A percentile compares a stretch with the other conserved stretches of the same genome.
Evolutionary conservation across 2,888 invertebrate species (phyloP).

Genomic region (Epirrhoe tristata): DNA sequence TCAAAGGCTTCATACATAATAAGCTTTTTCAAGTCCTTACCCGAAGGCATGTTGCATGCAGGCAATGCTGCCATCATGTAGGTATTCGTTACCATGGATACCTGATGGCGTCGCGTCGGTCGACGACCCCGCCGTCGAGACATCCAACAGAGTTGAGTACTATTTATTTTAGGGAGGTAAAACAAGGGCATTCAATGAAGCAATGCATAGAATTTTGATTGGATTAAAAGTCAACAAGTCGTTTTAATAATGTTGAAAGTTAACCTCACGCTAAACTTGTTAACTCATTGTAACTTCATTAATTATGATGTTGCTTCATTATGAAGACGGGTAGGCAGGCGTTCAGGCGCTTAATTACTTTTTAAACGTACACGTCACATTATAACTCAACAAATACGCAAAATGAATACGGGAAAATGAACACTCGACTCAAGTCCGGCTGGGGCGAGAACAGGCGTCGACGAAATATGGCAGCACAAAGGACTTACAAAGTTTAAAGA

Average conservation of each 20-base stretch:
- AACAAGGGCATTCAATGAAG: conserved; percentile 59
- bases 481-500: conserved; percentile 39
- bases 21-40: conserved; percentile 63
- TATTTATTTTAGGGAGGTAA: conserved; percentile 68
- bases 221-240: conserved; percentile 52
- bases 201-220: conserved; percentile 47
- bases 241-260: conserved; percentile 52
- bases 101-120: conserved; percentile 76
- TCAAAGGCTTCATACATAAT: conserved; percentile 61
- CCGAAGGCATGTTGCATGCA: conserved; percentile 54
- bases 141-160: conserved; percentile 67
- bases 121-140: conserved; percentile 78
- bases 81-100: conserved; percentile 73
- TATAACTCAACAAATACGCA: conserved; percentile 39
- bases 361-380: conserved; percentile 44
- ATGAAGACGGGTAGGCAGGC: conserved; percentile 52
- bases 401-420: conserved; percentile 31
- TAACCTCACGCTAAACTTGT: conserved; percentile 52
- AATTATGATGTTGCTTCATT: conserved; percentile 58
- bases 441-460: conserved; percentile 16
- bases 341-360: conserved; percentile 56
- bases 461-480: conserved; percentile 39
- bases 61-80: conserved; percentile 56
- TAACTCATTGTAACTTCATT: conserved; percentile 65
- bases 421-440: conserved; percentile 25